Base-by-base conservation (phyloP, 2,888 invertebrate genomes). In the Rotaria macrura region DNA sequence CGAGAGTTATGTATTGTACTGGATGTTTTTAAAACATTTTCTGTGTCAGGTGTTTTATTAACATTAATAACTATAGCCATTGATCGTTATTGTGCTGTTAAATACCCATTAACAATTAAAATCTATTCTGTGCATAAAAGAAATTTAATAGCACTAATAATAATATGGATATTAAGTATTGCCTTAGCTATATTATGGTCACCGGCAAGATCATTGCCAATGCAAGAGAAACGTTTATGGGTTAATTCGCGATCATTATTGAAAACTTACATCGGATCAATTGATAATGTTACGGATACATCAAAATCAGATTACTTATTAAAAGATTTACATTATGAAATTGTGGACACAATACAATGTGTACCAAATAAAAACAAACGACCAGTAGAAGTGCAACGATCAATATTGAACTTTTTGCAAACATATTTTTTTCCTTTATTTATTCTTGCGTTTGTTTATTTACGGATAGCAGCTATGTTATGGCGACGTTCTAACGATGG, bases 41-140 rank as follows among this genome's bases (percentile, higher is more conserved):
- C 84, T 23, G 84, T 84, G 5, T 23, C 84, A 3, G 49, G 49
- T 52, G 49, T 54, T 2, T 34, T 84, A 34, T 34, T 84, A 84
- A 84, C 84, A 49, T 52, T 84, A 29, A 84, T 84, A n/a, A 34
- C 34, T 23, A 84, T 84, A 23, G 84, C 52, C 29, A 54, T 84
- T 38, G 84, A 84, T 84, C 84, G 84, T n/a, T 84, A 84, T 52
- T 84, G 49, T 49, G 84, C 52, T 84, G 38, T 84, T 10, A 49
- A 38, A 52, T 84, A 84, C 52, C 84, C 84, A 54, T 52, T 84
- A 38, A 25, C 25, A 79, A 43, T 10, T 25, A 79, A 79, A 79
- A 12, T 79, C 25, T 79, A 79, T 79, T 43, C 79, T 25, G 43
- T 40, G 7, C 17, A 6, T n/a, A 79, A 79, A 79, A 23, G 43